Base-by-base conservation (phyloP, 2,888 invertebrate species). In the Sphaerophoria rueppellii region DNA sequence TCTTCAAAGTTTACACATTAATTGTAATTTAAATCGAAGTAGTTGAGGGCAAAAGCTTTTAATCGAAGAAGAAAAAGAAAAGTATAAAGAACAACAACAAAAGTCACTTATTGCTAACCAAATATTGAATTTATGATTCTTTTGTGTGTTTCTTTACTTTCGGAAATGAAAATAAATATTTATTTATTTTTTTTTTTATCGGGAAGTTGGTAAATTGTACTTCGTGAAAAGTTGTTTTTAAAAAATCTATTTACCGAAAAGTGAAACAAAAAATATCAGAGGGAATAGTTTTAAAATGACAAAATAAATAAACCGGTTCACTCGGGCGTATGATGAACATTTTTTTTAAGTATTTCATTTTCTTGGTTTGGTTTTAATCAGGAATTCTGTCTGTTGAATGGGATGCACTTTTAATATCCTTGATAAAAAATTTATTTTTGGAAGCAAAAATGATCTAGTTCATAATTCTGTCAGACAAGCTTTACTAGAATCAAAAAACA, bases 251-350 rank as follows among this genome's bases (percentile, higher is more conserved):
- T 34, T 24, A 48, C 34, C 46, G 7, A 61, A 14, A 48, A 6
- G 34, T 14, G 2, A 46, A 54, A 61, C 7, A 5, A n/a, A 32
- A 14, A 46, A 46, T 46, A 35, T 35, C n/a, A 9, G 6, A 52
- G 11, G 24, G 24, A n/a, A 0, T 35, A 35, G 4, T 16, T 37
- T 16, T n/a, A 40, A 12, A 4, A 12, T 24, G 5, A 43, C 43
- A 40, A 24, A 24, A 24, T 37, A 60, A 24, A 12, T 0, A 24
- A 58, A 40, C 1, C 9, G 46, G 65, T 37, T 37, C 50, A 65
- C 50, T 65, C 16, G 14, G 65, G 67, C 52, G 67, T 54, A 67
- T 67, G 67, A 40, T 4, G n/a, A 54, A 40, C 4, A n/a, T 24
- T 54, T 40, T 67, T 1, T 67, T 35, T 6, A 16, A 6, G 4